Evolutionary conservation across 1,140 invertebrate species (phyloP).

Genomic region (Lepidurus couesii): DNA sequence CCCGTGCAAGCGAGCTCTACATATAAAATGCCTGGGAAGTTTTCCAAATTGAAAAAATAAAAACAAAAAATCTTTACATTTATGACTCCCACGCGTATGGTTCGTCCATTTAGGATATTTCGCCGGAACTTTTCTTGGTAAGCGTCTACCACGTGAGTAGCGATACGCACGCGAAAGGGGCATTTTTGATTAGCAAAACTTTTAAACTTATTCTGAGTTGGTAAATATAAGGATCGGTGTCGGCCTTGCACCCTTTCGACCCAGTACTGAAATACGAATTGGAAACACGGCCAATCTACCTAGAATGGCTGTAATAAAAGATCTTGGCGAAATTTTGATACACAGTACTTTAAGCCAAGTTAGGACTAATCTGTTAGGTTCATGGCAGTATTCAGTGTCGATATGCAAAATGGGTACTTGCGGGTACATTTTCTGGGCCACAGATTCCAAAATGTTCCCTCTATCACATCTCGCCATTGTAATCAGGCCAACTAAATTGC

Average conservation of each 20-base stretch:
- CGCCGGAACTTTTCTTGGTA: slow-evolving; percentile 7
- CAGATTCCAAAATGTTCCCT: background rate
- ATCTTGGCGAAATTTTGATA: background rate
- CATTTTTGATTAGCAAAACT: background rate
- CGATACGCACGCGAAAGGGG: background rate
- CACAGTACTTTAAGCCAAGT: slow-evolving; percentile 2
- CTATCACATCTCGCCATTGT: background rate
- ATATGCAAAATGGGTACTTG: background rate
- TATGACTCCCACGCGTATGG: background rate
- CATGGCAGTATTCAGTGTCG: background rate
- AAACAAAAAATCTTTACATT: background rate
- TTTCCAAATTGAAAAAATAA: background rate
- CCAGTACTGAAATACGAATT: background rate
- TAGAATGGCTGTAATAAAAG: background rate
- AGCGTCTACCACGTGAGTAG: background rate
- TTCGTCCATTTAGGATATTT: background rate
- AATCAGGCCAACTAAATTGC: background rate
- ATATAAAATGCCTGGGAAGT: background rate
- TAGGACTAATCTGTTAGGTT: background rate
- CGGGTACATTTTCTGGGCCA: background rate
- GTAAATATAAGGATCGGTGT: background rate
- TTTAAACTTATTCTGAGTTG: background rate
- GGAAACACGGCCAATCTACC: background rate
- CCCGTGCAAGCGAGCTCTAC: background rate
- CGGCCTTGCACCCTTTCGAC: background rate